phyloP scores from a whole-genome alignment of 2,113 vertebrate species.

The Lanius collurio region DNA sequence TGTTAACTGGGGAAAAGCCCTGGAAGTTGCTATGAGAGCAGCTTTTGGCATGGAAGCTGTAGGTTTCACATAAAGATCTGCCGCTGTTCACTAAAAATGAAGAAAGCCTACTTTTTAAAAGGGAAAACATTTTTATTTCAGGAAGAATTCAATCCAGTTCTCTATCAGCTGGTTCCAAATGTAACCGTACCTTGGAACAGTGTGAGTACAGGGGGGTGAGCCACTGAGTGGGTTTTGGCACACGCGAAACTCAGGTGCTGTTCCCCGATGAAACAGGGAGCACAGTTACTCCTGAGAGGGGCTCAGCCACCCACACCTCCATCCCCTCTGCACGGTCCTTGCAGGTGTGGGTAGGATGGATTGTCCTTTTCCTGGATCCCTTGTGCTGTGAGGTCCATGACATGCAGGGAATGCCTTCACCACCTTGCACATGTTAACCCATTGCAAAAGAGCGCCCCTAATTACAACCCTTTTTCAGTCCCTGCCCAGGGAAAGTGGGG shows the following conservation, averaged over 20 bases:
- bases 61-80: background rate
- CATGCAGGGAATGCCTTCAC: background rate
- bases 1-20: background rate
- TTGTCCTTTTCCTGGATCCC: background rate
- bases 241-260: background rate
- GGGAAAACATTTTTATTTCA: background rate
- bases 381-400: background rate
- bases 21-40: background rate
- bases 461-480: background rate
- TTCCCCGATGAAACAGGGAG: background rate
- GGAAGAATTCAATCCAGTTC: background rate
- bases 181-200: accelerated
- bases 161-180: background rate
- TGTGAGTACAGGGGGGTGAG: background rate
- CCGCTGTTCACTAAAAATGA: background rate
- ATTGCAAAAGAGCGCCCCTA: background rate
- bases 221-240: background rate
- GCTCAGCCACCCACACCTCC: background rate
- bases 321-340: accelerated
- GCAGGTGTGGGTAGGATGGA: background rate
- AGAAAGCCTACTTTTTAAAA: background rate
- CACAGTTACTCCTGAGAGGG: background rate
- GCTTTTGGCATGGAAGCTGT: background rate
- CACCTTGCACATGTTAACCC: accelerated
- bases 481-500: background rate